These are phyloP conservation scores for Platysternon megacephalum DNA, from an alignment of 2,113 vertebrate species.

Conservation along the genomic window DNA sequence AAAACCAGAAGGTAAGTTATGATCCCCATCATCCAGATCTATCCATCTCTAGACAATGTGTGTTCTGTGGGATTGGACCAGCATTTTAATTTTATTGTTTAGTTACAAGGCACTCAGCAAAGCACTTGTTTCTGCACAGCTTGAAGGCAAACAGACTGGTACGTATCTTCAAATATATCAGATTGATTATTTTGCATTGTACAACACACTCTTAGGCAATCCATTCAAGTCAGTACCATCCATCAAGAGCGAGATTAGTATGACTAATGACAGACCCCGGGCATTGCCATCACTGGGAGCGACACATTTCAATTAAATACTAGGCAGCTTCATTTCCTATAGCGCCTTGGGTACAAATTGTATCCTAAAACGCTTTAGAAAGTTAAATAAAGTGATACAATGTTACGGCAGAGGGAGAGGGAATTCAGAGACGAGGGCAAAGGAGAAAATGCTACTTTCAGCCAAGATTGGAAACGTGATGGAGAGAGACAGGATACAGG, in stretches of 20 bases:
- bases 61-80: background rate
- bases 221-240: background rate
- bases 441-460: background rate
- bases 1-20: background rate
- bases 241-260: background rate
- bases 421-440: background rate
- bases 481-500: background rate
- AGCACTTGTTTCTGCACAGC: background rate
- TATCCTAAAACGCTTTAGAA: background rate
- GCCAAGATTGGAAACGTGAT: background rate
- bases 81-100: background rate
- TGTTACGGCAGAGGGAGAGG: fast-evolving
- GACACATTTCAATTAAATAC: background rate
- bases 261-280: background rate
- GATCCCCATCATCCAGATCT: background rate
- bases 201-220: background rate
- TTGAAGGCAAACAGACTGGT: background rate
- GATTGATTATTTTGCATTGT: background rate
- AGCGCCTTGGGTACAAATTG: background rate
- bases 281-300: background rate
- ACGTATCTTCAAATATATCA: too few relatives aligned
- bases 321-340: background rate
- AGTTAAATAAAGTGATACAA: background rate
- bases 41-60: background rate
- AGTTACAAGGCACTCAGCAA: background rate